phyloP scores from a whole-genome alignment of 2,113 vertebrate species.

The Cacatua alba region DNA sequence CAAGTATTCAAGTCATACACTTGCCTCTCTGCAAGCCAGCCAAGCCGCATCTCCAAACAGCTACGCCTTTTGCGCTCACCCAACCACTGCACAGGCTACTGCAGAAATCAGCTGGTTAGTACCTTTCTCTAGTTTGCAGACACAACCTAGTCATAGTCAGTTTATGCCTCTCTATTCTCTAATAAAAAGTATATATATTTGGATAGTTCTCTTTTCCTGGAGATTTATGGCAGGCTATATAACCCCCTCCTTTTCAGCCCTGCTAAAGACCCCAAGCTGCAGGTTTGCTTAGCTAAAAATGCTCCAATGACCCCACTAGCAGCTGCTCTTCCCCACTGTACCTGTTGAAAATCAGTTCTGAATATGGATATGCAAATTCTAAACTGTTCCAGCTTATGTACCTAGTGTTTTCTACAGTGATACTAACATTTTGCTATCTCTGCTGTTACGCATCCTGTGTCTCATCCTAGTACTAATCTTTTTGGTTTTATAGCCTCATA shows the following conservation, averaged over 20 bases:
- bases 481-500: neutral
- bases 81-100: rapidly evolving
- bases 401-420: neutral
- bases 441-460: neutral
- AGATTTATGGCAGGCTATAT: neutral
- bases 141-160: neutral
- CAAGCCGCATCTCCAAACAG: neutral
- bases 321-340: neutral
- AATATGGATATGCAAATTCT: neutral
- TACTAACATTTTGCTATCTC: neutral
- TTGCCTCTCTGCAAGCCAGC: neutral
- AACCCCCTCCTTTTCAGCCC: neutral
- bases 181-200: neutral
- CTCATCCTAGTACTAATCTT: neutral
- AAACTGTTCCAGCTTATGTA: neutral
- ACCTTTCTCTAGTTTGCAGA: neutral
- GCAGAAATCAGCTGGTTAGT: neutral
- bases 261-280: neutral
- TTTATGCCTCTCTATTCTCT: neutral
- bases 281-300: neutral
- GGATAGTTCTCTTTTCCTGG: neutral
- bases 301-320: neutral
- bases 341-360: neutral
- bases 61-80: neutral
- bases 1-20: neutral